These are phyloP conservation scores for Allolobophora icterica DNA, from an alignment of 2,888 invertebrate species.

Conservation along the genomic window DNA sequence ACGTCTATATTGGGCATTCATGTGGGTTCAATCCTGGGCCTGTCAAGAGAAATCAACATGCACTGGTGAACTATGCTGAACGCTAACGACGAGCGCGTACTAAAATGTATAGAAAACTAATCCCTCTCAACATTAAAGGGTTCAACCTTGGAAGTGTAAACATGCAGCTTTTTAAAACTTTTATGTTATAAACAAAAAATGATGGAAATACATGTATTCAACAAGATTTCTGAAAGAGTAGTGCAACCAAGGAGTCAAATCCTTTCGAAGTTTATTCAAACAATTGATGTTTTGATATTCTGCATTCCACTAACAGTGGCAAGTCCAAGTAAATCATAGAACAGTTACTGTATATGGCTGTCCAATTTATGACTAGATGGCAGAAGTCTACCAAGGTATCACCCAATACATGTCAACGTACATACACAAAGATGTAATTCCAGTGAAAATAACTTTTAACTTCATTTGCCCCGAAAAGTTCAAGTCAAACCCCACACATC, in stretches of 20 bases:
- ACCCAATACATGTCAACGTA: not conserved
- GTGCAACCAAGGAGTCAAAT: not conserved
- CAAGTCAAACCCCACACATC: not conserved
- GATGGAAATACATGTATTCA: not conserved
- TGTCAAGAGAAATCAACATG: not conserved
- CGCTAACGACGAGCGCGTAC: too few species aligned
- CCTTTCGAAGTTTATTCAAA: not conserved
- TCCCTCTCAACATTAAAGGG: too few species aligned
- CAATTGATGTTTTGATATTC: not conserved
- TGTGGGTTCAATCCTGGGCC: not conserved
- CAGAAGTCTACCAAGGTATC: not conserved
- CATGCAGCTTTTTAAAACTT: not conserved
- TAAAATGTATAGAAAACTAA: too few species aligned
- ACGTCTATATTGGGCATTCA: too few species aligned
- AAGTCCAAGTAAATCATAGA: not conserved
- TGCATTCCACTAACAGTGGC: not conserved
- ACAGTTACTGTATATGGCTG: not conserved
- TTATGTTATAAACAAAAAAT: not conserved
- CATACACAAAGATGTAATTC: not conserved
- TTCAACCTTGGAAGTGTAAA: too few species aligned
- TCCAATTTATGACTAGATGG: not conserved
- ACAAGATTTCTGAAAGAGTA: not conserved
- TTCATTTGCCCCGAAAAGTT: not conserved
- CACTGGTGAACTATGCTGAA: not conserved
- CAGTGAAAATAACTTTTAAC: not conserved